A percentile compares a stretch with the other conserved stretches of the same genome.
These are phyloP conservation scores for Eulithis prunata DNA, from an alignment of 2,888 invertebrate genomes.

Conservation along the genomic window DNA sequence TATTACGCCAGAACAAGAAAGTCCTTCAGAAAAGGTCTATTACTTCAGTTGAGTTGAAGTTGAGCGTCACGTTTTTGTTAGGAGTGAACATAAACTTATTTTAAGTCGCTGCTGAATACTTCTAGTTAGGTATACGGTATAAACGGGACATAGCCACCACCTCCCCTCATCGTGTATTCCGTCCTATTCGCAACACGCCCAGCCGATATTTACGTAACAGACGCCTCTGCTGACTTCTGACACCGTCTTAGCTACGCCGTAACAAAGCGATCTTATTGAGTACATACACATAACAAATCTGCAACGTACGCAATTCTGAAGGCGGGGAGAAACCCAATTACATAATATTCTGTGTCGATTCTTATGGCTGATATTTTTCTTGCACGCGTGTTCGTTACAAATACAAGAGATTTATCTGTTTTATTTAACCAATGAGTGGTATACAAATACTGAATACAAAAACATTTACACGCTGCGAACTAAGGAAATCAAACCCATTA, in stretches of 20 bases:
- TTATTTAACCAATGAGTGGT: neutral
- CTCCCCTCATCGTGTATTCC: constrained; percentile 80
- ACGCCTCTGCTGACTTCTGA: constrained; percentile 75
- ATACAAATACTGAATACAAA: neutral
- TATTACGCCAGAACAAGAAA: constrained; percentile 17
- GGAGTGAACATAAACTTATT: constrained; percentile 64
- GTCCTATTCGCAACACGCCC: constrained; percentile 80
- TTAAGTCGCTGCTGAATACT: constrained; percentile 67
- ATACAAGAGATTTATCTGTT: constrained; percentile 10
- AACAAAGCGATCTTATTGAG: constrained; percentile 59
- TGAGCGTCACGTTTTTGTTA: constrained; percentile 52
- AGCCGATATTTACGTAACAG: constrained; percentile 80
- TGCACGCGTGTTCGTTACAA: constrained; percentile 23
- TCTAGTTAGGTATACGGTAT: constrained; percentile 67
- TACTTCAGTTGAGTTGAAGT: constrained; percentile 37
- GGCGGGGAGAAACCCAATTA: constrained; percentile 57
- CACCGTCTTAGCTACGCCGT: constrained; percentile 64
- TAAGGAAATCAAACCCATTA: neutral
- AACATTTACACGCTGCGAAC: neutral
- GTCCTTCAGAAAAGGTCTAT: constrained; percentile 27
- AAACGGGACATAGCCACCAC: constrained; percentile 65
- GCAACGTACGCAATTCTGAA: constrained; percentile 50
- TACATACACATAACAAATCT: constrained; percentile 63
- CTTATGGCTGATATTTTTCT: constrained; percentile 37
- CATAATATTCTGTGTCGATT: constrained; percentile 50